These are phyloP conservation scores for Chymomyza caudatula DNA, from an alignment of 2,888 invertebrate species.

Conservation along the genomic window DNA sequence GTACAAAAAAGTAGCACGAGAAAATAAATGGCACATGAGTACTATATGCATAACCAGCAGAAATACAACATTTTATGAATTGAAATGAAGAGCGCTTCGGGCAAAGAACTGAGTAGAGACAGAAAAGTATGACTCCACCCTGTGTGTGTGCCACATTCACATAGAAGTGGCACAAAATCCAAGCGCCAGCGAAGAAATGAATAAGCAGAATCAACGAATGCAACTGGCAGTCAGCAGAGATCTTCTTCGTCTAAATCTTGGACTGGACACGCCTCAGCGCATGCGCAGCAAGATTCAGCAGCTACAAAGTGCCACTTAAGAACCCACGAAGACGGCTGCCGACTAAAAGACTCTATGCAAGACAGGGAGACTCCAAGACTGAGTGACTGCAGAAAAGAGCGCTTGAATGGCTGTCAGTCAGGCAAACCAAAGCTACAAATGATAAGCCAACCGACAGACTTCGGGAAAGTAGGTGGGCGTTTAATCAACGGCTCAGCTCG, in stretches of 20 bases:
- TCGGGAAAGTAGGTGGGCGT: constrained; percentile 59
- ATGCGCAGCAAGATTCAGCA: constrained; percentile 24
- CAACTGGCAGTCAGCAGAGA: not conserved
- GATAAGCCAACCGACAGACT: constrained; percentile 49
- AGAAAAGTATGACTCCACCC: not conserved
- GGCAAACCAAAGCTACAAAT: constrained; percentile 37
- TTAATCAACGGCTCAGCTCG: constrained; percentile 36
- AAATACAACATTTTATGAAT: constrained; percentile 20
- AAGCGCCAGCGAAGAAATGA: constrained; percentile 26
- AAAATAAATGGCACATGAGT: not conserved
- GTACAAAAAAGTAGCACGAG: constrained; percentile 11
- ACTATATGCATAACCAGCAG: not conserved
- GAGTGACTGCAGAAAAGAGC: constrained; percentile 14
- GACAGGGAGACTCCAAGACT: not conserved
- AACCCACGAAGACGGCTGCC: constrained; percentile 26
- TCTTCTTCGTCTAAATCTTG: not conserved
- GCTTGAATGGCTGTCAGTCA: constrained; percentile 45
- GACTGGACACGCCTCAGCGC: constrained; percentile 53
- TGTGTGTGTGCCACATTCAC: constrained; percentile 48
- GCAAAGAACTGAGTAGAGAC: not conserved
- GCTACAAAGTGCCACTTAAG: constrained; percentile 46
- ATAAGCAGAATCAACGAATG: not conserved
- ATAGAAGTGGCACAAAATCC: constrained; percentile 48
- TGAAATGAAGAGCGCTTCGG: constrained; percentile 1
- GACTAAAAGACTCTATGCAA: not conserved